Conservation (phyloP, 30 jellyfish, hydroid and myxozoan genomes). For the Phacellophora camtschatica region DNA sequence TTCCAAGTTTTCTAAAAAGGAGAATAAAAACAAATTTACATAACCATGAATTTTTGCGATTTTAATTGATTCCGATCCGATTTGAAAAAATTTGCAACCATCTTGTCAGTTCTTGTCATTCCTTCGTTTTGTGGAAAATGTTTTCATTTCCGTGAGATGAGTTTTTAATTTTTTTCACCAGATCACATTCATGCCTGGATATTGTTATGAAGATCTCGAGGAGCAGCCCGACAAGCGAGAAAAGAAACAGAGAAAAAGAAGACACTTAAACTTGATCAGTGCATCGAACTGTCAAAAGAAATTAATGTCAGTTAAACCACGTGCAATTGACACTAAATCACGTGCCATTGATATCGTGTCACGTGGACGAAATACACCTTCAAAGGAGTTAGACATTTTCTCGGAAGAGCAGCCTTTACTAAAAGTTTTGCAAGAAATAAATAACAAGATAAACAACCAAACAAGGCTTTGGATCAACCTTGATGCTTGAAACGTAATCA, state of each 20-base stretch:
- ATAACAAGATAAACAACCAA: constrained; percentile 55
- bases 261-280: constrained; percentile 24
- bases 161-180: too few species aligned
- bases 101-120: too few species aligned
- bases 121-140: too few species aligned
- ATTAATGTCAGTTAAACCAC: not conserved
- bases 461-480: constrained; percentile 55
- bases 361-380: not conserved
- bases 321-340: too few species aligned
- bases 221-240: constrained; percentile 43
- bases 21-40: too few species aligned
- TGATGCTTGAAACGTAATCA: constrained; percentile 6
- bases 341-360: not conserved
- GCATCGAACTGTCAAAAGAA: not conserved
- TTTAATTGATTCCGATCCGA: too few species aligned
- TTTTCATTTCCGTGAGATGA: too few species aligned
- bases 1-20: too few species aligned
- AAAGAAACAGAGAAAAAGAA: constrained; percentile 22
- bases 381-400: constrained; percentile 13
- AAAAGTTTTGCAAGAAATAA: constrained; percentile 58
- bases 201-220: constrained; percentile 26
- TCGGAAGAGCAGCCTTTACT: constrained; percentile 42
- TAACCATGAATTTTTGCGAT: too few species aligned
- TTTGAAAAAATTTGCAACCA: too few species aligned
- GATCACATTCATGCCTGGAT: constrained; percentile 63